These are phyloP conservation scores for Recurvirostra avosetta DNA, from an alignment of 2,113 vertebrate genomes.

Conservation along the genomic window DNA sequence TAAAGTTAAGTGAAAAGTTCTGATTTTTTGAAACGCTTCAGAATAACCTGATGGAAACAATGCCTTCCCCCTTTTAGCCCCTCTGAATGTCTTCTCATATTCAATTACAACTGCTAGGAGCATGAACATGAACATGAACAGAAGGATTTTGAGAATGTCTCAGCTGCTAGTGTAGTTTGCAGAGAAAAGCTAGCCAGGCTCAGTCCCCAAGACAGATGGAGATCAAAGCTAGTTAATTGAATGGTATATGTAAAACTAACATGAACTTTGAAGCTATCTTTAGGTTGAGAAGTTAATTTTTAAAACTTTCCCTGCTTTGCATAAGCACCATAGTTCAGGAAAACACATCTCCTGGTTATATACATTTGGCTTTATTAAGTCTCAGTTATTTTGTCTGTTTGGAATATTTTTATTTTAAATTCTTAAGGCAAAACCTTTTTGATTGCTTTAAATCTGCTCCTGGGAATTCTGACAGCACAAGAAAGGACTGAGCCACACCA, in stretches of 20 bases:
- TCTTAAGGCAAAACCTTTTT: neutral
- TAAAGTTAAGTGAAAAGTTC: neutral
- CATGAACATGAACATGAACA: neutral
- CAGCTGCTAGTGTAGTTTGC: neutral
- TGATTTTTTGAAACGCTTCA: neutral
- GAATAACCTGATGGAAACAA: neutral
- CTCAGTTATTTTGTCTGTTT: neutral
- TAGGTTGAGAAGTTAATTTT: conserved; percentile 44
- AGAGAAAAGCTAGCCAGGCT: neutral
- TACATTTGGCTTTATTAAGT: neutral
- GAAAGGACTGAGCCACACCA: neutral
- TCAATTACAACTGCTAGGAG: neutral
- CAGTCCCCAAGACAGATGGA: conserved; percentile 23
- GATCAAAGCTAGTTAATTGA: neutral
- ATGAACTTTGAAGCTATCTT: conserved; percentile 56
- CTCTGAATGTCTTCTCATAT: neutral
- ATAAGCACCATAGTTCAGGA: neutral
- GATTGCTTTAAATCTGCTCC: neutral
- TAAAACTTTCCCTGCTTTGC: conserved; percentile 37
- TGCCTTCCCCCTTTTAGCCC: neutral
- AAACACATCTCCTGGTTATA: neutral
- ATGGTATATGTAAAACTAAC: neutral
- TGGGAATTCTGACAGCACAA: neutral
- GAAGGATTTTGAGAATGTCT: neutral
- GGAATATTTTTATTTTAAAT: neutral